Percentiles rank a stretch among this genome's conserved stretches.
Evolutionary conservation across 2,888 invertebrate species (phyloP).

Genomic region (Antitype chi): DNA sequence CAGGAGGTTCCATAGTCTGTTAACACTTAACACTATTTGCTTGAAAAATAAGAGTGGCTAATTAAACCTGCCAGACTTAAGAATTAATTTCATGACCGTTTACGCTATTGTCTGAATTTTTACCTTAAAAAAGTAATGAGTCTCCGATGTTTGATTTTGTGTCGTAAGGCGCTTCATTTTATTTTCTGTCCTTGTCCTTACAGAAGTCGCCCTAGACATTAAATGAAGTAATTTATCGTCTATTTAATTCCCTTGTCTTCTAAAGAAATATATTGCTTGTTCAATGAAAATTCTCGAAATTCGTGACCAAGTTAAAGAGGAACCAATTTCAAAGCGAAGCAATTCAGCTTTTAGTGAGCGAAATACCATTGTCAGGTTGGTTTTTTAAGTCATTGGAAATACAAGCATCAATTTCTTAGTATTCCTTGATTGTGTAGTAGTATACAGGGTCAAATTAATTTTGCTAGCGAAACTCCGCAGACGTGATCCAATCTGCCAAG

Average conservation of each 20-base stretch:
- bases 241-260: conserved; percentile 41
- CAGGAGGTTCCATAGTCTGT: too few relatives aligned
- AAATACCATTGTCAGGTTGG: conserved; percentile 24
- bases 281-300: conserved; percentile 68
- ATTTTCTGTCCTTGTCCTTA: neutral
- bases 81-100: neutral
- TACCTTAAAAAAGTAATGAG: neutral
- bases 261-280: conserved; percentile 67
- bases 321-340: conserved; percentile 49
- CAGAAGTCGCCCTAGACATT: neutral
- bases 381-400: conserved; percentile 26
- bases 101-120: neutral
- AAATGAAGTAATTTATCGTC: conserved; percentile 36
- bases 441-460: too few relatives aligned
- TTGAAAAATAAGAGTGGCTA: neutral
- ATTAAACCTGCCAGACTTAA: neutral
- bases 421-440: neutral
- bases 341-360: conserved; percentile 38
- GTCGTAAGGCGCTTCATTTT: neutral
- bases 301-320: conserved; percentile 51
- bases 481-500: too few relatives aligned
- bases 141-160: neutral
- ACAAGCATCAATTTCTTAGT: neutral
- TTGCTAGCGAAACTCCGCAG: too few relatives aligned
- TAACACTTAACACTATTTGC: too few relatives aligned